Evolutionary conservation across 2,888 invertebrate genomes (phyloP), one percentile per base, ranked within the genome.

Genomic region (Amblyteles armatorius): DNA sequence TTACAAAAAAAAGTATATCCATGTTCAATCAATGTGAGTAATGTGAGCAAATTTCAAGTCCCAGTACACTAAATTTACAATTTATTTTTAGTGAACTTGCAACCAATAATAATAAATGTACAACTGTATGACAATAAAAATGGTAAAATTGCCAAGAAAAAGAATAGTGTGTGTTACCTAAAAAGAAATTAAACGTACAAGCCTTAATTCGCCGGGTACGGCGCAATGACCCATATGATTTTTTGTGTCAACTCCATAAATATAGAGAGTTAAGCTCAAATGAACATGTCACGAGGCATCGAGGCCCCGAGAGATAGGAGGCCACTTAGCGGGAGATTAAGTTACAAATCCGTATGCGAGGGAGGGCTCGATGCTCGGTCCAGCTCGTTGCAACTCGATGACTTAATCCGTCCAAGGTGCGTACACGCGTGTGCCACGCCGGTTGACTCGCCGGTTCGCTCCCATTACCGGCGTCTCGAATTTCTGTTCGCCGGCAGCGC

Each of bases 371-470:
- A n/a, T 63, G 36, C 26, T 57, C 85, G 44, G 44, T 48, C 44
- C 44, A 16, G 44, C 44, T 77, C 85, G 52, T 67, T 83, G 85
- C 82, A 85, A 82, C 85, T 83, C 80, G 86, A 87, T 84, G 86
- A 82, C 86, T 87, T 87, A 87, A 87, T 87, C 87, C 87, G 77
- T 77, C 73, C 82, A 87, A 84, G 84, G 87, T 87, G 85, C 82
- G 84, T 84, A 84, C 86, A 85, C 81, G 83, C 78, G 83, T 80
- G 85, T 79, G 79, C 73, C 74, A 72, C 73, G 79, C 72, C 72
- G 79, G 79, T 73, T 81, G 60, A 67, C 77, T 86, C 82, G 79
- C 76, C 71, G 77, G 82, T 69, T 83, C 83, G 73, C 69, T 67
- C 68, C 57, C 73, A 57, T 73, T 63, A 63, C 29, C 40, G 44